Base-by-base conservation (phyloP, 2,888 invertebrate genomes). In the Ischnura elegans region DNA sequence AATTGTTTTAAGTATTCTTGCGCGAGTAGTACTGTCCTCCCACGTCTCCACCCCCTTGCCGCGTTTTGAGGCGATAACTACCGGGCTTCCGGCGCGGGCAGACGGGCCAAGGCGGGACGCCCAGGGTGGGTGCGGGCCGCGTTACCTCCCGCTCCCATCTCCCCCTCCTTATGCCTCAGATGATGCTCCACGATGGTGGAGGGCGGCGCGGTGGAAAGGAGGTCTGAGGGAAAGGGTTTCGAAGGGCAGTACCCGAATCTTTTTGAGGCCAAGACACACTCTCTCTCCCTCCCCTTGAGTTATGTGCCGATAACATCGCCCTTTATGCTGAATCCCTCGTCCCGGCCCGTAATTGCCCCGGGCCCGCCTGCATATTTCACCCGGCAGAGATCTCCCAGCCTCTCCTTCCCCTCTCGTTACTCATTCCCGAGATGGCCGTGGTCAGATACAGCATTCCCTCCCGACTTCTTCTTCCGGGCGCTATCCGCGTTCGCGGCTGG, bases 301-400 rank as follows among this genome's bases (percentile, higher is more conserved):
- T 90, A 90, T 90, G 61, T 90, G 43, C 61, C 90, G 90, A 90
- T 90, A 90, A 61, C 90, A 90, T 90, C 90, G 61, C 90, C 90
- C 90, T 90, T 90, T 90, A 90, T 90, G 90, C 90, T 90, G 90
- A 90, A 90, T 90, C 90, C 61, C 90, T 90, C 90, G 90, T 61
- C 90, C 61, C 19, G n/a, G 43, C 42, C 90, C 90, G 90, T 90
- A 90, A 90, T 90, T 90, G 66, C 90, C 90, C 61, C 61, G 43
- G 61, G 90, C 66, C 90, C 90, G 76, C 61, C 61, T 90, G 90
- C 90, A 90, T 90, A 90, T 90, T 90, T 90, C 90, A 90, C 90
- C 90, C 90, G 90, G 90, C 43, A n/a, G 90, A 90, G 76, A 76
- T 25, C 51, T 10, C 51, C 51, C 51, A 2, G 4, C 6, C 51